Base-by-base conservation (phyloP, 2,888 invertebrate species). In the Dicycla oo region DNA sequence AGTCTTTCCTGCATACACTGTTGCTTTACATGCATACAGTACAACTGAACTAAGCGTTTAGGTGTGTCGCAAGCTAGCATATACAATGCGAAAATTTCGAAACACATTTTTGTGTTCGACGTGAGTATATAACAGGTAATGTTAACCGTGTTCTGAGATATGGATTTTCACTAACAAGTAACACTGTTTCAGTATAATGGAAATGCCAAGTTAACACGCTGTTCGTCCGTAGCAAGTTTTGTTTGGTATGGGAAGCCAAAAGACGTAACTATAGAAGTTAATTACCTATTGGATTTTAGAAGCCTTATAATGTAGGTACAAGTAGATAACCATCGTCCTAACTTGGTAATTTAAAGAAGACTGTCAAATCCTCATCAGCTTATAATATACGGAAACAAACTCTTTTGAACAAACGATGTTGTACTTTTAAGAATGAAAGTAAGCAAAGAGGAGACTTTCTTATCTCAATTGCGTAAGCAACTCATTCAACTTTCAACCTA, bases 1-100 rank as follows among this genome's bases (percentile, higher is more conserved):
- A 67, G 63, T 62, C 57, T 65, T 68, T 58, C 47, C 53, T 82
- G 63, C 63, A 69, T 61, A 75, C 53, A 43, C 63, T 76, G 60
- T 81, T 81, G 69, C 56, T 79, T 76, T 75, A 80, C 83, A 73
- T 80, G 65, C 67, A 75, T 58, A 67, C 61, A 61, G 68, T 70
- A 74, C 67, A 60, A 67, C 43, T 69, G 57, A 69, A 69, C 69
- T 72, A 60, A 81, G 75, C 76, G 74, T 69, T 75, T 58, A 71
- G 69, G 62, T 74, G 67, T 84, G 80, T 86, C 77, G 81, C 71
- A 86, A 86, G 75, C 64, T 68, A 76, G 72, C 82, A 49, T 51
- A 66, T 62, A 75, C 77, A 81, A 78, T 81, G 74, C 73, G 74
- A 80, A 79, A 75, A 77, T 81, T 74, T 77, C 82, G 81, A 81